Evolutionary conservation across 2,888 invertebrate genomes (phyloP).

Genomic region (Nysson spinosus): DNA sequence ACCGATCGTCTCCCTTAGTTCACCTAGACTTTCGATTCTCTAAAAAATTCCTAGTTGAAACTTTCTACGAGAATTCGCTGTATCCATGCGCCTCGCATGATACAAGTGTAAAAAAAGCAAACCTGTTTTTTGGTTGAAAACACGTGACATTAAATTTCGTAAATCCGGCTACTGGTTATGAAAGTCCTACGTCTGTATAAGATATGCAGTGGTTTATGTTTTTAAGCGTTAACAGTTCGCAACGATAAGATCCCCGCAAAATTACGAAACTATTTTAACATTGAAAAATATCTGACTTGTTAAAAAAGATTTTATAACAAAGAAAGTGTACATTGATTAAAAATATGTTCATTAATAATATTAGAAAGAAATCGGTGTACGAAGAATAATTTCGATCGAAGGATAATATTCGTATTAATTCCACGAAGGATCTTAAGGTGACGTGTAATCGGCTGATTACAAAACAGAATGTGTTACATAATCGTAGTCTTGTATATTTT

Average conservation of each 20-base stretch:
- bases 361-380: background rate
- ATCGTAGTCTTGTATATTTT: slow-evolving; percentile 63
- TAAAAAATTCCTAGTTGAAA: slow-evolving; percentile 7
- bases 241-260: slow-evolving; percentile 52
- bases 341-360: too few species aligned
- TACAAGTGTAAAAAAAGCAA: slow-evolving; percentile 45
- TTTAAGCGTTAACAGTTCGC: slow-evolving; percentile 65
- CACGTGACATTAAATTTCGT: slow-evolving; percentile 12
- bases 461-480: slow-evolving; percentile 65
- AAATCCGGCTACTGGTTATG: slow-evolving; percentile 44
- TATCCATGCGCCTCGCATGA: background rate
- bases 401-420: slow-evolving; percentile 25
- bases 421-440: slow-evolving; percentile 45
- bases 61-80: slow-evolving; percentile 23
- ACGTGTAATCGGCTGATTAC: slow-evolving; percentile 60
- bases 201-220: slow-evolving; percentile 67
- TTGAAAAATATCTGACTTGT: background rate
- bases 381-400: background rate
- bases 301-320: too few species aligned
- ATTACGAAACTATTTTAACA: slow-evolving; percentile 6
- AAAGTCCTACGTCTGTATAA: slow-evolving; percentile 65
- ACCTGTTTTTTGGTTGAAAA: slow-evolving; percentile 13
- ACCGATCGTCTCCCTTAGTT: background rate
- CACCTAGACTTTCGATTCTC: slow-evolving; percentile 1
- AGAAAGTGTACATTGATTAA: too few species aligned